These are phyloP conservation scores for Rousettus madagascariensis DNA, from an alignment of 2,797 vertebrate species.

Conservation along the genomic window DNA sequence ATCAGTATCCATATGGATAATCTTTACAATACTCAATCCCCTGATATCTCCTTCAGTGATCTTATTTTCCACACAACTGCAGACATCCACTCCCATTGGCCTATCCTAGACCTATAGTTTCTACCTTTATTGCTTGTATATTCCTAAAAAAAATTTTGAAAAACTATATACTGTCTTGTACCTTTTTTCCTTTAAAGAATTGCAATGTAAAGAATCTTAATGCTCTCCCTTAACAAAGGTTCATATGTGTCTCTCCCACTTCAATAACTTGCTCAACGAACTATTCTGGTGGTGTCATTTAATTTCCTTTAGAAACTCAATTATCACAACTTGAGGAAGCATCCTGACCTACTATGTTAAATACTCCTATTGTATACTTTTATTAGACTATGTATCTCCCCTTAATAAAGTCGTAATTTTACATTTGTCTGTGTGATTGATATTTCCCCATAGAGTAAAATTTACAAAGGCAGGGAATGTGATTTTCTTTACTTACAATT, in stretches of 20 bases:
- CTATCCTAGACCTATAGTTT: not conserved
- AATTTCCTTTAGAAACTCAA: not conserved
- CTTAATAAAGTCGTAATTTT: not conserved
- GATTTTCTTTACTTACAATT: not conserved
- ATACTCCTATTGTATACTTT: not conserved
- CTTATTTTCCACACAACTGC: not conserved
- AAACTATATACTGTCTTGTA: not conserved
- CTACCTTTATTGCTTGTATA: not conserved
- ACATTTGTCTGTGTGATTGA: not conserved
- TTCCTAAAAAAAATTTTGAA: not conserved
- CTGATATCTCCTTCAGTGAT: not conserved
- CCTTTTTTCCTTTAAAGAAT: not conserved
- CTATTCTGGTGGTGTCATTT: not conserved
- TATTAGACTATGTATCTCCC: not conserved
- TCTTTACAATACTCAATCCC: not conserved
- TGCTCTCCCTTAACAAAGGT: not conserved
- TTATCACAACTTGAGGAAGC: not conserved
- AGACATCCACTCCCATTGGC: not conserved
- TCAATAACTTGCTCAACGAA: not conserved
- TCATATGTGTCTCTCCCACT: not conserved
- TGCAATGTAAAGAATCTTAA: not conserved
- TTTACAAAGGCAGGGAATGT: not conserved
- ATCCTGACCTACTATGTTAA: not conserved
- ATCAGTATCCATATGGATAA: not conserved
- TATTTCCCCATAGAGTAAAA: slow-evolving; percentile 1